Evolutionary conservation across 2,888 invertebrate species (phyloP).

Genomic region (Papilio elwesi): DNA sequence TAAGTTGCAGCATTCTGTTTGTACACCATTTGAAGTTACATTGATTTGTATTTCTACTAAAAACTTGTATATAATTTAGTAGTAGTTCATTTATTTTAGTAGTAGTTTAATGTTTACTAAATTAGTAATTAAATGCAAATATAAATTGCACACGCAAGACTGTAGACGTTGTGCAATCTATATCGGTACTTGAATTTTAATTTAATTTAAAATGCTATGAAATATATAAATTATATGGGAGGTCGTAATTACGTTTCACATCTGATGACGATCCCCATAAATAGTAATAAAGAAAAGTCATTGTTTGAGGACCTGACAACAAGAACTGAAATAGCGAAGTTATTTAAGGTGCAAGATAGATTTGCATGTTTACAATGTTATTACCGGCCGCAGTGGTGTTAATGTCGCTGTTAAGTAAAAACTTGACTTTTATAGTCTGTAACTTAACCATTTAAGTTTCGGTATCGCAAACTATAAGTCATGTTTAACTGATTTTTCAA

Average conservation of each 20-base stretch:
- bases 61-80: too few relatives aligned
- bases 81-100: too few relatives aligned
- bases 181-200: not conserved
- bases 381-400: slow-evolving; percentile 17
- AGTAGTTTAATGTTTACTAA: too few relatives aligned
- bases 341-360: slow-evolving; percentile 15
- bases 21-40: not conserved
- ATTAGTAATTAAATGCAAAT: too few relatives aligned
- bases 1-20: slow-evolving; percentile 16
- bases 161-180: not conserved
- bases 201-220: slow-evolving; percentile 8
- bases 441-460: slow-evolving; percentile 31
- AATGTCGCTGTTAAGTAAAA: slow-evolving; percentile 26
- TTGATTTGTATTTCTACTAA: not conserved
- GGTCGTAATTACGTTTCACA: not conserved
- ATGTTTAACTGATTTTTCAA: slow-evolving; percentile 35
- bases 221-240: not conserved
- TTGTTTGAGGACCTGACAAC: not conserved
- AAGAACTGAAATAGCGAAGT: slow-evolving; percentile 1
- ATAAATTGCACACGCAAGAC: too few relatives aligned
- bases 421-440: slow-evolving; percentile 32
- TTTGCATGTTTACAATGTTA: slow-evolving; percentile 28
- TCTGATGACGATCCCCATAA: not conserved
- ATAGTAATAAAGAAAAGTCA: slow-evolving; percentile 8
- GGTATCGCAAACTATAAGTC: slow-evolving; percentile 20